Evolutionary conservation across 2,888 invertebrate species (phyloP).

Genomic region (Platycheirus rosarum): DNA sequence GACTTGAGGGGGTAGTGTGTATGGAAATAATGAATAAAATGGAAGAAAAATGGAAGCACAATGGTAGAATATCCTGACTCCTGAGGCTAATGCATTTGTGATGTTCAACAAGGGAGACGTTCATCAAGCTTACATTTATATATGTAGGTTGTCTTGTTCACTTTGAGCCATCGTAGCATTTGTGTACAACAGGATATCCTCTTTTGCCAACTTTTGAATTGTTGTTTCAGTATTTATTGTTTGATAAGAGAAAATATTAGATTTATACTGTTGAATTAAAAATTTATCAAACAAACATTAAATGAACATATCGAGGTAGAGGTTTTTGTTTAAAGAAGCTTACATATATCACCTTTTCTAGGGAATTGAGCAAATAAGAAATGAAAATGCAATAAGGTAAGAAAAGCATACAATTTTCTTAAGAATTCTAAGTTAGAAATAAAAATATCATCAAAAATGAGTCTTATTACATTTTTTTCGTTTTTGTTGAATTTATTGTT

Average conservation of each 20-base stretch:
- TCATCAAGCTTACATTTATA: conserved; percentile 7
- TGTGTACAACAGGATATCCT: not conserved
- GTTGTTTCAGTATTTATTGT: not conserved
- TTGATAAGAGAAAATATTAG: not conserved
- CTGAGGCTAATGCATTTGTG: conserved; percentile 68
- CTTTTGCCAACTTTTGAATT: not conserved
- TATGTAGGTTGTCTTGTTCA: conserved; percentile 15
- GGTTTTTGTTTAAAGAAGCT: too few relatives aligned
- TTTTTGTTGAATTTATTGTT: too few relatives aligned
- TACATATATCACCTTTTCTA: too few relatives aligned
- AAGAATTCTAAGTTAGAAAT: too few relatives aligned
- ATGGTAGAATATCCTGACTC: conserved; percentile 44
- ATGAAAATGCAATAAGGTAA: too few relatives aligned
- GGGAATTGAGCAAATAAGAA: too few relatives aligned
- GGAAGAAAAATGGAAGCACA: conserved; percentile 4
- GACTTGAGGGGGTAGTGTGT: conserved; percentile 24
- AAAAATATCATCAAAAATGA: too few relatives aligned
- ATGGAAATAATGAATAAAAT: conserved; percentile 43
- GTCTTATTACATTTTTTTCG: too few relatives aligned
- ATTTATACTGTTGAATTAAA: not conserved
- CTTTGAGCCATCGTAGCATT: conserved; percentile 11
- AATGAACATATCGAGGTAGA: too few relatives aligned
- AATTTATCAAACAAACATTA: too few relatives aligned
- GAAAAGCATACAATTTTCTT: too few relatives aligned
- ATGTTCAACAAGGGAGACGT: conserved; percentile 47